Conservation (phyloP, 1,140 invertebrate genomes). For the Antheraea pernyi region DNA sequence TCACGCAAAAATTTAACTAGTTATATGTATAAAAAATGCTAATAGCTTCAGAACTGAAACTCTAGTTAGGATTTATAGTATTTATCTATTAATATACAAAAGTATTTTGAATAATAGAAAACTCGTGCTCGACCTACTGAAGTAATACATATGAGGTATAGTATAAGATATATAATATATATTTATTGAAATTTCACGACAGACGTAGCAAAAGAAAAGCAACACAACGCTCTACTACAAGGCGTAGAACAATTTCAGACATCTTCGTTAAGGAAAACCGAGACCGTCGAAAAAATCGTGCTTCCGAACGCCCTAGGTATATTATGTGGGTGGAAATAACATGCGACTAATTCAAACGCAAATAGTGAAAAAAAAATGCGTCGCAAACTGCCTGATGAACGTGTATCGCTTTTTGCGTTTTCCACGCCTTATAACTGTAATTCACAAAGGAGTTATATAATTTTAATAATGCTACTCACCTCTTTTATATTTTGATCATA, state of each 20-base stretch:
- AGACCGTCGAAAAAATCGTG: slow-evolving; percentile 89
- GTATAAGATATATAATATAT: background rate
- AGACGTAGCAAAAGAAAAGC: slow-evolving; percentile 89
- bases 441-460: slow-evolving; percentile 8
- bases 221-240: slow-evolving; percentile 86
- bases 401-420: slow-evolving; percentile 24
- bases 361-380: slow-evolving; percentile 22
- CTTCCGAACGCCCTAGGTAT: slow-evolving; percentile 90
- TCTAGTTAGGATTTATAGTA: no score
- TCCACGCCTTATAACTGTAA: slow-evolving; percentile 19
- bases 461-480: slow-evolving; percentile 14
- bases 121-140: no score
- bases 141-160: no score
- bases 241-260: slow-evolving; percentile 87
- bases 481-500: slow-evolving; percentile 13
- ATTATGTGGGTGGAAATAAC: slow-evolving; percentile 30
- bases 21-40: no score
- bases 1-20: no score
- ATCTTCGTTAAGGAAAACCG: slow-evolving; percentile 85
- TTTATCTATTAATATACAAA: no score
- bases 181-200: slow-evolving; percentile 42
- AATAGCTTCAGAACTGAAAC: no score
- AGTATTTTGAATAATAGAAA: no score
- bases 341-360: slow-evolving; percentile 6
- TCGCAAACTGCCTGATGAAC: slow-evolving; percentile 30